phyloP scores from a whole-genome alignment of 1,140 invertebrate genomes.

The Sarcophaga bullata region DNA sequence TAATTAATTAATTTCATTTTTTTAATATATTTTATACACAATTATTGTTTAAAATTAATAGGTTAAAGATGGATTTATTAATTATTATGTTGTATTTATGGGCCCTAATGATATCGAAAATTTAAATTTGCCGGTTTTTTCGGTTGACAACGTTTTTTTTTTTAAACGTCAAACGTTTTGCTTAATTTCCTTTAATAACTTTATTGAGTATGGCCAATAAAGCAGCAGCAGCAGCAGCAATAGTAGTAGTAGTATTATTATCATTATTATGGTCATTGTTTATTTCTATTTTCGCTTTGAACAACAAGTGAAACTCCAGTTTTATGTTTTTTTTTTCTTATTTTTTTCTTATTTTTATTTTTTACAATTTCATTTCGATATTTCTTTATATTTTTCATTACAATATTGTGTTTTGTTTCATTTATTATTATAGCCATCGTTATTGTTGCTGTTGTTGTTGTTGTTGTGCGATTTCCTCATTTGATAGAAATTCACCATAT shows the following conservation, averaged over 20 bases:
- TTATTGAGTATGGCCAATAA: neutral
- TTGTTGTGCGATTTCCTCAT: constrained; percentile 10
- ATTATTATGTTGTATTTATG: neutral
- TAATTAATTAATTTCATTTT: neutral
- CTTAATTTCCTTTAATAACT: constrained; percentile 4
- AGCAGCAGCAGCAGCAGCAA: neutral
- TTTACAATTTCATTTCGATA: no score
- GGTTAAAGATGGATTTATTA: neutral
- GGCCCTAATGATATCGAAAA: no score
- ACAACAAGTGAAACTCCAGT: constrained; percentile 3
- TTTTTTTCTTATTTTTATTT: no score
- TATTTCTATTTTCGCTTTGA: neutral
- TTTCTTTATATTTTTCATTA: no score
- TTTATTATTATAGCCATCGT: neutral
- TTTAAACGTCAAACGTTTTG: neutral
- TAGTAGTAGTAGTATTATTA: neutral
- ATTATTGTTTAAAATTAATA: no score
- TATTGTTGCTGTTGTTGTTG: neutral
- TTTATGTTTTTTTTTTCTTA: neutral
- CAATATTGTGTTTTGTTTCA: neutral
- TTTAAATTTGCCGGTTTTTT: no score
- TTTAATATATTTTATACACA: neutral
- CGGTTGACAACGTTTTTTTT: no score
- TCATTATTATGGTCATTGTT: neutral
- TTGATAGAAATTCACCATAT: constrained; percentile 24